These are phyloP conservation scores for Castor canadensis DNA, from an alignment of 2,113 vertebrate species.

Conservation along the genomic window DNA sequence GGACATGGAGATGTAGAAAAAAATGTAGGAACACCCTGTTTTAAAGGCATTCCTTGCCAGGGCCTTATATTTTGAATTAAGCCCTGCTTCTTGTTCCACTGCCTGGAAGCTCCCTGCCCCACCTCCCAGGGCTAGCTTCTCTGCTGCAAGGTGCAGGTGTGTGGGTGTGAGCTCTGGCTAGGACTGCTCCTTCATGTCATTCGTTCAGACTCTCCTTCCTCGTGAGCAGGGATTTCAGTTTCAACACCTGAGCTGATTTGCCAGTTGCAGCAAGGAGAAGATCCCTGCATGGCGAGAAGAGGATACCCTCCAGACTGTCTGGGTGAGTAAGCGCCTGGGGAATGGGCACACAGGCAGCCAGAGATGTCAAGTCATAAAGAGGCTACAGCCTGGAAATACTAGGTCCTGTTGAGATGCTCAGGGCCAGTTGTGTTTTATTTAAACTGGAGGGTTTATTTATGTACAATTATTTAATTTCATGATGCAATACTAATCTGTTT, in stretches of 20 bases:
- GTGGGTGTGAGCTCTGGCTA: neutral
- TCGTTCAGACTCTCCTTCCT: conserved; percentile 1
- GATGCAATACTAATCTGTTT: neutral
- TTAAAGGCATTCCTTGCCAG: neutral
- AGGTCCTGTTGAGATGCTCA: rapidly evolving
- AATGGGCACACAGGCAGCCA: neutral
- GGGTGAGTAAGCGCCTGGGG: conserved; percentile 19
- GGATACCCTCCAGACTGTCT: neutral
- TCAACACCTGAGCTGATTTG: conserved; percentile 45
- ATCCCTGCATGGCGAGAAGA: conserved; percentile 38
- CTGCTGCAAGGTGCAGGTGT: neutral
- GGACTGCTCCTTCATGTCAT: neutral
- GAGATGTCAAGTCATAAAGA: too few species aligned
- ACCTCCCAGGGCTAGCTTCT: neutral
- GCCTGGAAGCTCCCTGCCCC: neutral
- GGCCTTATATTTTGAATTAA: neutral
- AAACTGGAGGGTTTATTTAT: neutral
- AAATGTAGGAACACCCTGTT: neutral
- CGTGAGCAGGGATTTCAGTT: conserved; percentile 36
- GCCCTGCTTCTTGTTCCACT: neutral
- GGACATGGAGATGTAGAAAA: neutral
- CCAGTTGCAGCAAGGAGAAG: conserved; percentile 57
- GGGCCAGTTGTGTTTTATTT: neutral
- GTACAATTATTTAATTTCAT: neutral
- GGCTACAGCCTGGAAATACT: too few species aligned